These are phyloP conservation scores for Boloria selene DNA, from an alignment of 2,888 invertebrate genomes.

Conservation along the genomic window DNA sequence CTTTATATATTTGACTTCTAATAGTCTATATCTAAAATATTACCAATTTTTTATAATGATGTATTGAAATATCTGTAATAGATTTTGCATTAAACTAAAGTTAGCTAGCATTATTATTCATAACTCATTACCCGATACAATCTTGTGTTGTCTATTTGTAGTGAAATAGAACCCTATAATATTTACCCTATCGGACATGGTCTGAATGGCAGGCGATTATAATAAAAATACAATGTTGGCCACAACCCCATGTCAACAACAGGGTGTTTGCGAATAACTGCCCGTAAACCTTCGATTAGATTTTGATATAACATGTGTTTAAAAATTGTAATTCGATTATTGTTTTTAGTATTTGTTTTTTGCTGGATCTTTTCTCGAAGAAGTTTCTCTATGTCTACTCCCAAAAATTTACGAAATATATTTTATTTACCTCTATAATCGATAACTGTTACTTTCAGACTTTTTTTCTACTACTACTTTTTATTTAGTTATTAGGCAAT, in stretches of 20 bases:
- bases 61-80: neutral
- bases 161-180: conserved; percentile 61
- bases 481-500: too few relatives aligned
- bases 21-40: too few relatives aligned
- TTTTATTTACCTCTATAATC: too few relatives aligned
- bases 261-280: conserved; percentile 76
- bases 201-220: conserved; percentile 75
- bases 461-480: too few relatives aligned
- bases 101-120: conserved; percentile 48
- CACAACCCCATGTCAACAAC: conserved; percentile 69
- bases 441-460: too few relatives aligned
- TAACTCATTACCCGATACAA: conserved; percentile 61
- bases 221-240: conserved; percentile 82
- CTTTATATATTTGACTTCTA: too few relatives aligned
- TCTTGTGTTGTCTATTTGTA: conserved; percentile 53
- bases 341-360: neutral
- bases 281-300: conserved; percentile 53
- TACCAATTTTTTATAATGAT: too few relatives aligned
- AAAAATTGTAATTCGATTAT: neutral
- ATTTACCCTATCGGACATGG: conserved; percentile 68
- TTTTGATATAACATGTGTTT: conserved; percentile 35
- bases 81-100: conserved; percentile 13
- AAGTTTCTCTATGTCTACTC: too few relatives aligned
- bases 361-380: too few relatives aligned
- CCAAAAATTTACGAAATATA: too few relatives aligned